Evolutionary conservation across 2,113 vertebrate genomes (phyloP), one percentile per base, ranked within the genome.

Genomic region (Corythornis vintsioides): DNA sequence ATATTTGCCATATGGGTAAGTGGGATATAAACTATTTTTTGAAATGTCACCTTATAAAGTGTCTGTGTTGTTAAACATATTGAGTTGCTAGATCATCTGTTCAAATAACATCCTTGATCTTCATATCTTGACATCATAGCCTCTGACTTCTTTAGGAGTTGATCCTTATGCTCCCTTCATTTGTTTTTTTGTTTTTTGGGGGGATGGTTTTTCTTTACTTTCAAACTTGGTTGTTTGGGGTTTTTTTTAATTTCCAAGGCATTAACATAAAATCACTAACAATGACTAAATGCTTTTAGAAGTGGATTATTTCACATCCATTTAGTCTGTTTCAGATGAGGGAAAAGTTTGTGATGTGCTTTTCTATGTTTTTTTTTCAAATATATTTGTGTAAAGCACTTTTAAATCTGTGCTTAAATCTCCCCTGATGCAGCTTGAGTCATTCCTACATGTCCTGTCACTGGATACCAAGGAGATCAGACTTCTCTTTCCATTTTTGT

Each of bases 121-220:
- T 52, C 21, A 17, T 38, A 31, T 22, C 19, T 31, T 31, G 17
- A 56, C 31, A 56, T 55, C 16, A 15, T 8, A 66, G 15, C 12
- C 15, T 75, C 21, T 19, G 28, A 70, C 83, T 61, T 52, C 2
- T 40, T 53, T 70, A 59, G 42, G 45, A n/a, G 11, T 43, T 80
- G 70, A 56, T 33, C 7, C 26, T 76, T 15, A 43, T 0, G 0
- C 3, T 48, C 22, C 13, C 17, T 65, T 22, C 1, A 33, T n/a
- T 55, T 55, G 2, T 15, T 38, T 56, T 53, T 48, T 19, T 35
- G 35, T 35, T 35, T 35, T 35, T 35, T 35, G 35, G 35, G 13
- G 6, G 16, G 29, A 19, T 26, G 12, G 16, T 26, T 15, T 47
- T 19, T 35, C 19, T 52, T 50, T 9, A 26, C 7, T 47, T 59